Conservation (phyloP, 2,113 vertebrate species). For the Rhegmatorhina hoffmannsi region DNA sequence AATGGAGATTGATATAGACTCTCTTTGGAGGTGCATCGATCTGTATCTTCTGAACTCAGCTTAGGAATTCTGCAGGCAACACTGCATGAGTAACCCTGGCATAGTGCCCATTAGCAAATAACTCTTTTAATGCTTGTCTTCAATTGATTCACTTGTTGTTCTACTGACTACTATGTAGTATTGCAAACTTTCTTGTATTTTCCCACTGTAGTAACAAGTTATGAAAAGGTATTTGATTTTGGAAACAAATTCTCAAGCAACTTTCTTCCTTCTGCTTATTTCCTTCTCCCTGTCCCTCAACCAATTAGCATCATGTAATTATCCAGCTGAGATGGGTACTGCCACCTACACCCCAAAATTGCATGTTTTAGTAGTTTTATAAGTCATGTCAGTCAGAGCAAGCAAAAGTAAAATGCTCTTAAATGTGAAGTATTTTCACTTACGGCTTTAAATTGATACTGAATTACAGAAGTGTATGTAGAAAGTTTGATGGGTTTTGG, state of each 20-base stretch:
- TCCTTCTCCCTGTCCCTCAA: not conserved
- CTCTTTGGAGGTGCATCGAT: slow-evolving; percentile 86
- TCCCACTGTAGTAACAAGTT: slow-evolving; percentile 44
- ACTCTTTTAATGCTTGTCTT: slow-evolving; percentile 84
- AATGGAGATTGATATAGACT: slow-evolving; percentile 86
- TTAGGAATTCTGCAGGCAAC: slow-evolving; percentile 83
- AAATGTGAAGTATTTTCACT: not conserved
- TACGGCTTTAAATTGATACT: not conserved
- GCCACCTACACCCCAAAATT: not conserved
- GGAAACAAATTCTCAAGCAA: not conserved
- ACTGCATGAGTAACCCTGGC: slow-evolving; percentile 81
- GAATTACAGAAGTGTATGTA: not conserved
- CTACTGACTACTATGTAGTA: slow-evolving; percentile 65
- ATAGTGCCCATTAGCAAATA: slow-evolving; percentile 83
- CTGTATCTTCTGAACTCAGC: slow-evolving; percentile 83
- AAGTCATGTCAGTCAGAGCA: not conserved
- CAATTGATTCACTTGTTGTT: slow-evolving; percentile 80
- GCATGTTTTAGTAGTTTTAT: not conserved
- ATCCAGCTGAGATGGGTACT: not conserved
- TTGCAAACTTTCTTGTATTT: slow-evolving; percentile 60
- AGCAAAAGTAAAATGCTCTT: not conserved
- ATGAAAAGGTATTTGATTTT: slow-evolving; percentile 43
- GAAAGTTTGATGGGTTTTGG: not conserved
- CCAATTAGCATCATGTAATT: not conserved
- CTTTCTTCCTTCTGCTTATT: slow-evolving; percentile 36